Base-by-base conservation (phyloP, 2,888 invertebrate genomes). In the Eilema depressum region DNA sequence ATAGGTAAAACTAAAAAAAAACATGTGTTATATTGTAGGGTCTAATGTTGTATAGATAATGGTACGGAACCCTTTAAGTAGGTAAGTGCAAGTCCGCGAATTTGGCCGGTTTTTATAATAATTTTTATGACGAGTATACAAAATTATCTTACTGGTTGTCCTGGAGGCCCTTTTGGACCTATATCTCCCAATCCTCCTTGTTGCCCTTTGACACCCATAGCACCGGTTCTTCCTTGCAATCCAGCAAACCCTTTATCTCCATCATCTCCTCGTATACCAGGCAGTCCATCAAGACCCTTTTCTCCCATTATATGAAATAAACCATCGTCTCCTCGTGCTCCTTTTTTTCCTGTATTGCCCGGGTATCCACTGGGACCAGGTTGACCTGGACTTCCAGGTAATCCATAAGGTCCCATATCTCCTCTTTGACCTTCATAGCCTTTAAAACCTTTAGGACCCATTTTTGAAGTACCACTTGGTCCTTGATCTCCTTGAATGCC, bases 391-490 rank as follows among this genome's bases (percentile, higher is more conserved):
- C 85, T 83, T 47, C 98, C 98, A 8, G 96, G 90, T 5, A 89
- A 87, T 64, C 98, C 98, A 56, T 89, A 93, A 0, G 96, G 96
- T 23, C 98, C 97, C 57, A 90, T 87, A 72, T 96, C 95, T 59
- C 98, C 98, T 30, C 94, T 95, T 63, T 96, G 89, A 47, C 98
- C 98, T 1, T 95, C 91, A 76, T 96, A 95, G 5, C 98, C 98
- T 89, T 97, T 97, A 14, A 93, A 86, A 23, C 98, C 98, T 37
- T 81, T 80, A 25, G 82, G 78, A 0, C 95, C 95, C 66, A 69
- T 89, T 69, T 74, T 82, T 30, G 94, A 92, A 57, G 84, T 86
- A 66, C 96, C 96, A 30, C 86, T 78, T 8, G 81, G 78, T 62
- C 96, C 96, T 76, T 80, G 78, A 64, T 93, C 90, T 68, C 96